These are phyloP conservation scores for Okamejei kenojei DNA, from an alignment of 2,797 vertebrate genomes.

Conservation along the genomic window DNA sequence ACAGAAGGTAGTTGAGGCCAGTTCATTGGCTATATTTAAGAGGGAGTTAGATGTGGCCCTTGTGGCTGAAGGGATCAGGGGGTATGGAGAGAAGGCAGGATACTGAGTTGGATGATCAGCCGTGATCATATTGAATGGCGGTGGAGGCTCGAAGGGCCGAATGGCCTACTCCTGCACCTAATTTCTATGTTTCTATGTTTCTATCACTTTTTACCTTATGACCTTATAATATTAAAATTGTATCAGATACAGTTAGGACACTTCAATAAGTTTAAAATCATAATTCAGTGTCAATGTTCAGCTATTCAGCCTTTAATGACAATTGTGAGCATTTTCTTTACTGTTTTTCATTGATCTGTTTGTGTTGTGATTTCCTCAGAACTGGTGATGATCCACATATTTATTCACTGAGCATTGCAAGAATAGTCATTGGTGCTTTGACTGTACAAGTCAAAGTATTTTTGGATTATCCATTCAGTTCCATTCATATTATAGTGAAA, in stretches of 20 bases:
- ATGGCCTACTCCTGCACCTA: too few relatives aligned
- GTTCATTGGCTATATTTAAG: too few relatives aligned
- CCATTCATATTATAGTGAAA: not conserved
- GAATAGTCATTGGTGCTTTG: not conserved
- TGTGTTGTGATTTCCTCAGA: not conserved
- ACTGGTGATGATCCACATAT: not conserved
- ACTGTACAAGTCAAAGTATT: not conserved
- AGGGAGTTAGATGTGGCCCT: too few relatives aligned
- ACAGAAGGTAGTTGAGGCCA: too few relatives aligned
- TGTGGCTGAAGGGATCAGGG: too few relatives aligned
- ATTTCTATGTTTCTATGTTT: too few relatives aligned
- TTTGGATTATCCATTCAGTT: not conserved
- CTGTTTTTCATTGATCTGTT: not conserved
- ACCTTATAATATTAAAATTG: too few relatives aligned
- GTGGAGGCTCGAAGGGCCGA: too few relatives aligned
- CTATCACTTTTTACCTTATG: too few relatives aligned
- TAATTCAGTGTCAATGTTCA: not conserved
- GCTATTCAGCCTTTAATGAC: not conserved
- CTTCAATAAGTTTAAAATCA: not conserved
- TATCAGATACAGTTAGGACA: not conserved
- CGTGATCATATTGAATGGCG: too few relatives aligned
- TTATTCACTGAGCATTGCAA: not conserved
- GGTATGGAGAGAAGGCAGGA: too few relatives aligned
- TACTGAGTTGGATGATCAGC: too few relatives aligned
- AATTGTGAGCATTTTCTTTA: not conserved